Conservation (phyloP, 2,888 invertebrate species). For the Polydrusus cervinus region DNA sequence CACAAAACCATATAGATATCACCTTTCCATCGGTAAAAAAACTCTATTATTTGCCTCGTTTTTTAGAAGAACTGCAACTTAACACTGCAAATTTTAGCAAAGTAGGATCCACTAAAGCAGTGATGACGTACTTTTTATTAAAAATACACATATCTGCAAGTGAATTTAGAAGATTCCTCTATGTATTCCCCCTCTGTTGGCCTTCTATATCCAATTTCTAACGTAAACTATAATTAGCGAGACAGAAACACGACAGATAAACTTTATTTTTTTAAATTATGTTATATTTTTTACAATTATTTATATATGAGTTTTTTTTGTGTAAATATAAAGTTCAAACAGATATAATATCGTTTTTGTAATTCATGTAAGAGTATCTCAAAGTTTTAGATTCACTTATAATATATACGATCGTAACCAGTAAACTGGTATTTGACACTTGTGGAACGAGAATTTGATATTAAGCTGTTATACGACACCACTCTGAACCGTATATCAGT, state of each 20-base stretch:
- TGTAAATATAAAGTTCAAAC: background rate
- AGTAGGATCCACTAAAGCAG: too few relatives aligned
- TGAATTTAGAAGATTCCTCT: too few relatives aligned
- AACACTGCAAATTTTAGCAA: too few relatives aligned
- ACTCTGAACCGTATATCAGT: conserved; percentile 49
- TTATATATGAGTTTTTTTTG: background rate
- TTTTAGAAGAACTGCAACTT: too few relatives aligned
- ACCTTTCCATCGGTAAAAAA: too few relatives aligned
- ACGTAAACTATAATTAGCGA: too few relatives aligned
- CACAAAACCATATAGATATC: too few relatives aligned
- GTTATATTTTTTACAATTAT: background rate
- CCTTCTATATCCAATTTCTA: too few relatives aligned
- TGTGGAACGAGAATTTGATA: conserved; percentile 61
- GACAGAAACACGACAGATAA: background rate
- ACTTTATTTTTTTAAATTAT: background rate
- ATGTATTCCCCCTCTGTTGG: too few relatives aligned
- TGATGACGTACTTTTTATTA: too few relatives aligned
- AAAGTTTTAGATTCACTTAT: conserved; percentile 53
- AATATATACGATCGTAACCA: conserved; percentile 53
- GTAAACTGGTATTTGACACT: conserved; percentile 59
- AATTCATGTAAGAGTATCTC: conserved; percentile 52
- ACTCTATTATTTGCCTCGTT: too few relatives aligned
- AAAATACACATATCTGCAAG: too few relatives aligned
- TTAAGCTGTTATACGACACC: conserved; percentile 57
- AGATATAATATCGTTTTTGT: conserved; percentile 34